Conservation (phyloP, 1,140 invertebrate genomes). For the Trachymyrmex septentrionalis region DNA sequence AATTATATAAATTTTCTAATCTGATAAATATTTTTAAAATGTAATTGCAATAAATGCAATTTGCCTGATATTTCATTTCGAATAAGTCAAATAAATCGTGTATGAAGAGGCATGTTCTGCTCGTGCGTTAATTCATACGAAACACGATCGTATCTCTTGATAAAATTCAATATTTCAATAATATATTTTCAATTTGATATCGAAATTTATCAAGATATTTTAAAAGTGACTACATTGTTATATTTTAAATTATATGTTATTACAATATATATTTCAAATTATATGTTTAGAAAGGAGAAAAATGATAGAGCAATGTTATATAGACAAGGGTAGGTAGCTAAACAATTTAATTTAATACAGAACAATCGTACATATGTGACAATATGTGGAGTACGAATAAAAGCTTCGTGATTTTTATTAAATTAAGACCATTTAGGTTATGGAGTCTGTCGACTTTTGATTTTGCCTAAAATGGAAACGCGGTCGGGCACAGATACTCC, state of each 20-base stretch:
- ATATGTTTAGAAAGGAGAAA: not conserved
- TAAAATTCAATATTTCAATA: not conserved
- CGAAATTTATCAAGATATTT: not conserved
- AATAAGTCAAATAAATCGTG: not conserved
- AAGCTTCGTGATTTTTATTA: slow-evolving; percentile 18
- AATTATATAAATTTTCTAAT: not conserved
- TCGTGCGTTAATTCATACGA: not conserved
- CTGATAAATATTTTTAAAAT: not conserved
- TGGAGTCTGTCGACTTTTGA: slow-evolving; percentile 7
- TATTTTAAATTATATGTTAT: not conserved
- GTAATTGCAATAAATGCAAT: not conserved
- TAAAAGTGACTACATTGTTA: not conserved
- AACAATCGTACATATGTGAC: not conserved
- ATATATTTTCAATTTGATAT: not conserved
- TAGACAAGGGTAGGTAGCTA: too few relatives aligned
- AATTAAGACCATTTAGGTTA: slow-evolving; percentile 39
- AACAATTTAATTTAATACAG: slow-evolving; percentile 16
- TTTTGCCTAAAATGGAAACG: slow-evolving; percentile 16
- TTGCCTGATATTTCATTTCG: not conserved
- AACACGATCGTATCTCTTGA: not conserved
- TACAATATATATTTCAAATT: too few relatives aligned
- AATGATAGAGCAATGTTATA: not conserved
- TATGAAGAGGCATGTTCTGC: not conserved
- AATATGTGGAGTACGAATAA: not conserved
- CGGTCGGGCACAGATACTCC: slow-evolving; percentile 15